Evolutionary conservation across 2,888 invertebrate genomes (phyloP), one percentile per base, ranked within the genome.

Genomic region (Trissoscelio sp.): DNA sequence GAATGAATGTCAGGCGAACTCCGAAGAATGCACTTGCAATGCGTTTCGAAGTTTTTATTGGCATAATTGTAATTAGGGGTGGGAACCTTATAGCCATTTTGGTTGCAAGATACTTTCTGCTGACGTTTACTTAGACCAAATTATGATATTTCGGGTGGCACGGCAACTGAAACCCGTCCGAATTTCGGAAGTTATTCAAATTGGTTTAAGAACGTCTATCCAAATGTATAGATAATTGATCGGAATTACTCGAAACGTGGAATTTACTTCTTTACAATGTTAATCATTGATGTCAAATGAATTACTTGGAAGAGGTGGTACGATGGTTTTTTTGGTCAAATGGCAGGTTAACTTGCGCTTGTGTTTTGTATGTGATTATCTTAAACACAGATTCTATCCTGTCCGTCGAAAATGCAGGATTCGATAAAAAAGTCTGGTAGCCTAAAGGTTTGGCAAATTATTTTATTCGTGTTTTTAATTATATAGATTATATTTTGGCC

Each of bases 391-490:
- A 79, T 80, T 75, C 48, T 58, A 75, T 46, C 44, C 58, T 58
- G 58, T 48, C 62, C 24, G 18, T 55, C 12, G 24, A 75, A 75
- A 55, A 48, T 31, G 28, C 12, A 3, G 62, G 18, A 60, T 73
- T 24, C 60, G 28, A 57, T 34, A 48, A 80, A 64, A 78, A 79
- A 70, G 55, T 70, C 70, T 70, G 46, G 80, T 81, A 81, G 80
- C 75, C 75, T 75, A 81, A 72, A 81, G 80, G 58, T 64, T 70
- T 39, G 24, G 18, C 48, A 57, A 80, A 70, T 75, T 81, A 66
- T 81, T 72, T 75, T 60, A 64, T 75, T 66, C 66, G 34, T 58
- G 70, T 28, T 81, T 70, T 70, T 81, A 81, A 81, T 81, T 66
- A 81, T 72, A 81, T 58, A 14, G 37, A 75, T 81, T 66, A 69